Evolutionary conservation across 53 echinoderm and acorn worm species (phyloP).

Genomic region (Actinopyga echinites): DNA sequence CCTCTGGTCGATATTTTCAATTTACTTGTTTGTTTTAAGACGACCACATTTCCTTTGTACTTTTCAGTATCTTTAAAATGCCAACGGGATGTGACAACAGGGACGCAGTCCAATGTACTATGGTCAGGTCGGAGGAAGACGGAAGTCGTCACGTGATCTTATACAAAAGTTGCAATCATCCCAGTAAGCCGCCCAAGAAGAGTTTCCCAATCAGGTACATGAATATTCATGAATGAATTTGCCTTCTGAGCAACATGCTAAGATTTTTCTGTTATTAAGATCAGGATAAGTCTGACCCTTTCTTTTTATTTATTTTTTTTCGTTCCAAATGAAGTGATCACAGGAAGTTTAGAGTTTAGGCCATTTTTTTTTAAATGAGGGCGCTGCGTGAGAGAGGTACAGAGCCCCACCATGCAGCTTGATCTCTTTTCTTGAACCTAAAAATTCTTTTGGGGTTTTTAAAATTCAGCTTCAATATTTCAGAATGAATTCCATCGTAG

Average conservation of each 20-base stretch:
- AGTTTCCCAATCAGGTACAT: constrained; percentile 77
- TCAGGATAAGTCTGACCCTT: too few relatives aligned
- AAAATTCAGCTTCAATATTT: too few relatives aligned
- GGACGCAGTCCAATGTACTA: constrained; percentile 89
- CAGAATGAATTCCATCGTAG: too few relatives aligned
- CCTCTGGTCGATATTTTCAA: background rate
- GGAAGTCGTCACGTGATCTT: constrained; percentile 84
- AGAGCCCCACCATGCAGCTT: too few relatives aligned
- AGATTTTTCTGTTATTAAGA: too few relatives aligned
- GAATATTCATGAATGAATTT: background rate
- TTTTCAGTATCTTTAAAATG: constrained; percentile 87
- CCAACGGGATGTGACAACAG: constrained; percentile 89
- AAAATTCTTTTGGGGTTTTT: too few relatives aligned
- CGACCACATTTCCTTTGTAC: background rate
- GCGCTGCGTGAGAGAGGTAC: too few relatives aligned
- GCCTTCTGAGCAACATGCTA: background rate
- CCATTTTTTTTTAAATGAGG: too few relatives aligned
- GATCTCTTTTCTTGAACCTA: too few relatives aligned
- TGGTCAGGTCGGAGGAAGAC: constrained; percentile 79
- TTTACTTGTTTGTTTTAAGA: background rate
- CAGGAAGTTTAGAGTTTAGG: too few relatives aligned
- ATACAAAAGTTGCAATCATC: constrained; percentile 95
- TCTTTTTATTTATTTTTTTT: too few relatives aligned
- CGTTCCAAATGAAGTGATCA: too few relatives aligned
- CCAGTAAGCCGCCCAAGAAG: constrained; percentile 84